phyloP scores from a whole-genome alignment of 2,888 invertebrate species.

The Clanis bilineata region DNA sequence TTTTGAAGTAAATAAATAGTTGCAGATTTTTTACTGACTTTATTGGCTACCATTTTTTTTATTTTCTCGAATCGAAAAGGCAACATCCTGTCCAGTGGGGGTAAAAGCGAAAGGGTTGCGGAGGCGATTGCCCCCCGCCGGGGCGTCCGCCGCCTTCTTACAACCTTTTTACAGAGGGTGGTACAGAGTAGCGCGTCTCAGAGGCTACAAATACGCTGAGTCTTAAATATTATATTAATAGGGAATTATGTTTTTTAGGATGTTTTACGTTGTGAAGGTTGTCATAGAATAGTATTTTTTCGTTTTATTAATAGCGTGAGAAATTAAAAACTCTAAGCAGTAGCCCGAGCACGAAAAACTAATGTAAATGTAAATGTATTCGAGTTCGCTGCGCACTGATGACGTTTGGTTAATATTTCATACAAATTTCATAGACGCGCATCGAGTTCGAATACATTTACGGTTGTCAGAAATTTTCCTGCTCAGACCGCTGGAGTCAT shows the following conservation, averaged over 20 bases:
- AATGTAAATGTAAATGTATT: too few relatives aligned
- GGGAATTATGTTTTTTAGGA: neutral
- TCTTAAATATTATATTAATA: neutral
- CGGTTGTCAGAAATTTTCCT: too few relatives aligned
- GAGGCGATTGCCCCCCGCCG: constrained; percentile 68
- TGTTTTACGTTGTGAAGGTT: neutral
- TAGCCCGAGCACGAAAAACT: too few relatives aligned
- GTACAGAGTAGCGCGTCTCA: constrained; percentile 66
- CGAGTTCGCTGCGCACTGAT: too few relatives aligned
- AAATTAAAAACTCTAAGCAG: too few relatives aligned
- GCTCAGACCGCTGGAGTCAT: too few relatives aligned
- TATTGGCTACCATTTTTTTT: neutral
- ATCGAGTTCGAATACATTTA: too few relatives aligned
- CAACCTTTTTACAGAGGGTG: constrained; percentile 80
- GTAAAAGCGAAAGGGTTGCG: constrained; percentile 82
- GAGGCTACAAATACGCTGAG: constrained; percentile 40
- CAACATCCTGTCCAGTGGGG: constrained; percentile 73
- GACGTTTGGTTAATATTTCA: too few relatives aligned
- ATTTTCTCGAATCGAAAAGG: constrained; percentile 19
- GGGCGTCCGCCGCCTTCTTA: constrained; percentile 80
- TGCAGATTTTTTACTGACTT: neutral
- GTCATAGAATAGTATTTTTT: neutral
- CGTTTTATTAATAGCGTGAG: too few relatives aligned
- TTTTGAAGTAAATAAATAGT: neutral
- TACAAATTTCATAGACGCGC: too few relatives aligned